These are phyloP conservation scores for Rissa tridactyla DNA, from an alignment of 2,113 vertebrate species.

Conservation along the genomic window DNA sequence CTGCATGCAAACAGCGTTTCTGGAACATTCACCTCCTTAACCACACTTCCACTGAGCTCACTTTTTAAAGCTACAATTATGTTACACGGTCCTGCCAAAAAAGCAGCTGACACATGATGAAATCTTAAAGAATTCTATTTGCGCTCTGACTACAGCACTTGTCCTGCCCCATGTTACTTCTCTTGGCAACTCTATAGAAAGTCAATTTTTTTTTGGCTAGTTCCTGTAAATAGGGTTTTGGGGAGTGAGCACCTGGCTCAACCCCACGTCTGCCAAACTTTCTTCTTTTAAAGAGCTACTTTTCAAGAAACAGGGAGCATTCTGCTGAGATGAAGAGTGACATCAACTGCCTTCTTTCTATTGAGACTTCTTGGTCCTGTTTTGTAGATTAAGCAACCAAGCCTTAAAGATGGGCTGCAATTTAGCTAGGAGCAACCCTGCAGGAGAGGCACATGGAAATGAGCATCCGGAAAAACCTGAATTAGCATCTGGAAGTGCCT, in stretches of 20 bases:
- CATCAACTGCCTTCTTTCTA: not conserved
- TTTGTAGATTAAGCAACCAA: not conserved
- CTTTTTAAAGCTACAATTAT: conserved; percentile 2
- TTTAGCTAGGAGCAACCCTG: not conserved
- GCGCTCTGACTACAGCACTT: not conserved
- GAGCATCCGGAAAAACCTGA: not conserved
- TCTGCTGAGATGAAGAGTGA: not conserved
- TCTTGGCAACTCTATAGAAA: not conserved
- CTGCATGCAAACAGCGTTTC: not conserved
- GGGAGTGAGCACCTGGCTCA: not conserved
- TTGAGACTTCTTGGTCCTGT: not conserved
- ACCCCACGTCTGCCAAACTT: not conserved
- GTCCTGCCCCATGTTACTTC: not conserved
- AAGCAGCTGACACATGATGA: not conserved
- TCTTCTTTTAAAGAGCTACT: not conserved
- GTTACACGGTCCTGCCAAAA: not conserved
- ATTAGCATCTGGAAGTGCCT: not conserved
- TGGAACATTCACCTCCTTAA: not conserved
- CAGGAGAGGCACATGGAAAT: not conserved
- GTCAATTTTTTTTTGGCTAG: not conserved
- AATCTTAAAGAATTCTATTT: not conserved
- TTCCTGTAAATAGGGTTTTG: not conserved
- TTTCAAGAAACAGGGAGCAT: not conserved
- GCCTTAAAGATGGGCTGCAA: not conserved
- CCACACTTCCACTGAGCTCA: not conserved